Conservation (phyloP, 1,140 invertebrate genomes). For the Ceratina japonica region DNA sequence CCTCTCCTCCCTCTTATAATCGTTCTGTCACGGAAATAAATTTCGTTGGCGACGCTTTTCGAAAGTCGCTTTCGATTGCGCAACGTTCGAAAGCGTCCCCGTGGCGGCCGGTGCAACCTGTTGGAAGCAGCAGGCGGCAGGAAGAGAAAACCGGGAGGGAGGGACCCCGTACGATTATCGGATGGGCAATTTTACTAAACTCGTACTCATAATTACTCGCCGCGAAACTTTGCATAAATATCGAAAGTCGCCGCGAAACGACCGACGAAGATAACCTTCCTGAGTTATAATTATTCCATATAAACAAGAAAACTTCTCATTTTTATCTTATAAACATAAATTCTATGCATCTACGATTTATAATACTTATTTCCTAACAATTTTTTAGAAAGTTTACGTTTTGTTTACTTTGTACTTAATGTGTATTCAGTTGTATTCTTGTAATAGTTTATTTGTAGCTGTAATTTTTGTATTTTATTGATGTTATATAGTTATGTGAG, state of each 20-base stretch:
- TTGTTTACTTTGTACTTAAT: too few relatives aligned
- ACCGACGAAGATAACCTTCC: too few relatives aligned
- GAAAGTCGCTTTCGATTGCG: slow-evolving; percentile 21
- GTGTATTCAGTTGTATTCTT: too few relatives aligned
- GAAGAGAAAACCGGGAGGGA: neutral
- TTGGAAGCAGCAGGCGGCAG: neutral
- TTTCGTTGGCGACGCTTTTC: slow-evolving; percentile 7
- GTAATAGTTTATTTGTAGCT: too few relatives aligned
- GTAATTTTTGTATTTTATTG: too few relatives aligned
- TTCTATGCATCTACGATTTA: too few relatives aligned
- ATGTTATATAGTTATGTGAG: too few relatives aligned
- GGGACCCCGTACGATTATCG: neutral
- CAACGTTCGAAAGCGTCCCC: slow-evolving; percentile 17
- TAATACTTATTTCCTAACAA: too few relatives aligned
- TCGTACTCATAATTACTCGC: slow-evolving; percentile 31
- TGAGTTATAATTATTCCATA: too few relatives aligned
- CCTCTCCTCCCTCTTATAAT: slow-evolving; percentile 2
- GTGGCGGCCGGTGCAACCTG: neutral
- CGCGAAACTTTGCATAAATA: slow-evolving; percentile 3
- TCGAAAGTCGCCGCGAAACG: neutral
- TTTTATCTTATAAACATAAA: too few relatives aligned
- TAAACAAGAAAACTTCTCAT: too few relatives aligned
- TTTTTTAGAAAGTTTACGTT: too few relatives aligned
- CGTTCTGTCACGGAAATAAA: slow-evolving; percentile 8
- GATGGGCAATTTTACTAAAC: slow-evolving; percentile 47